Conservation (phyloP, 1,140 invertebrate species). For the Linepithema humile region DNA sequence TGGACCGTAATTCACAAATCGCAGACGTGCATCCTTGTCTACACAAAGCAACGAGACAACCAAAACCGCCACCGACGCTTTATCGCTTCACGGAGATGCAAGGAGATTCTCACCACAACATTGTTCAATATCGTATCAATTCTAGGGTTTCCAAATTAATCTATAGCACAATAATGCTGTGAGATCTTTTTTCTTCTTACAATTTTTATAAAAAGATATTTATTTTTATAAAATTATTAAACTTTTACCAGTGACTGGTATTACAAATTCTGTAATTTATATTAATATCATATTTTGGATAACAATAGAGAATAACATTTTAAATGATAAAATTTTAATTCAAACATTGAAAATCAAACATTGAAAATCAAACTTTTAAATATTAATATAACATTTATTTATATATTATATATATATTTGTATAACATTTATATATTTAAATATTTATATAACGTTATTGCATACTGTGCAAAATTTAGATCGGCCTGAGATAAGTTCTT, state of each 20-base stretch:
- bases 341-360: background rate
- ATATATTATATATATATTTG: too few relatives aligned
- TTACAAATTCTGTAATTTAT: background rate
- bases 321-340: background rate
- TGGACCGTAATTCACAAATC: constrained; percentile 71
- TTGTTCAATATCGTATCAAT: too few relatives aligned
- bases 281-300: background rate
- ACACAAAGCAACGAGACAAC: constrained; percentile 45
- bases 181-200: too few relatives aligned
- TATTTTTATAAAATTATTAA: background rate
- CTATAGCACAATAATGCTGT: too few relatives aligned
- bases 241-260: background rate
- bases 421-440: too few relatives aligned
- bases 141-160: too few relatives aligned
- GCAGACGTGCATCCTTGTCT: constrained; percentile 50
- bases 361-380: background rate
- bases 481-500: background rate
- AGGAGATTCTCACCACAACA: too few relatives aligned
- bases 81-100: constrained; percentile 8
- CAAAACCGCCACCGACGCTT: constrained; percentile 52
- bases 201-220: too few relatives aligned
- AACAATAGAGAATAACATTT: too few relatives aligned
- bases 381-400: too few relatives aligned
- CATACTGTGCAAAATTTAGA: background rate
- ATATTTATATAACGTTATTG: background rate